Evolutionary conservation across 2,113 vertebrate genomes (phyloP).

Genomic region (Hypocryptadius cinnamomeus): DNA sequence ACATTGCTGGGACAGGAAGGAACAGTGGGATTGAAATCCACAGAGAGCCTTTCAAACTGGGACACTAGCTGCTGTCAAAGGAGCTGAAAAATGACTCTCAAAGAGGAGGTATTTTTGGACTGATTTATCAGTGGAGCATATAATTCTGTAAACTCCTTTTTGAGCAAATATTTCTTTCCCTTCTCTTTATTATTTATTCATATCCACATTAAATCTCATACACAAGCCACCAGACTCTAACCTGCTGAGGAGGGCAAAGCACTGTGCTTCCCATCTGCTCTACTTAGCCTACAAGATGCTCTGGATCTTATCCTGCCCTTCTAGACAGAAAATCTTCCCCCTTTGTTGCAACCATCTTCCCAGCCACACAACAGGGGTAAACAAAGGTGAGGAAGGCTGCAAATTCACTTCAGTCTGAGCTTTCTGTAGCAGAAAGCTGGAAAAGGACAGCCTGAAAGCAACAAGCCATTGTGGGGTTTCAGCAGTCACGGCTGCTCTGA

Average conservation of each 20-base stretch:
- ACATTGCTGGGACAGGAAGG: not conserved
- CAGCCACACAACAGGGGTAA: not conserved
- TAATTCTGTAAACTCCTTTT: slow-evolving; percentile 19
- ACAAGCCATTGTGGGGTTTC: rapidly evolving
- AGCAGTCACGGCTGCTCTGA: not conserved
- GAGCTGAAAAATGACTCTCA: not conserved
- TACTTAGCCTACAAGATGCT: slow-evolving; percentile 11
- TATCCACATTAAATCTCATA: slow-evolving; percentile 37
- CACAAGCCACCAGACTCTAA: slow-evolving; percentile 32
- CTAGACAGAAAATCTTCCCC: not conserved
- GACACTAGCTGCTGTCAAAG: not conserved
- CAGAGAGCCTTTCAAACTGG: not conserved
- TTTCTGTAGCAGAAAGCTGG: not conserved
- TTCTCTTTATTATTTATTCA: slow-evolving; percentile 61
- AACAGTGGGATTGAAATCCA: not conserved
- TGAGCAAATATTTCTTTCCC: slow-evolving; percentile 32
- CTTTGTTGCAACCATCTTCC: not conserved
- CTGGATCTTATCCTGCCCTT: not conserved
- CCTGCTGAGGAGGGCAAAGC: slow-evolving; percentile 37
- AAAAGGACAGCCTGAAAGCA: not conserved
- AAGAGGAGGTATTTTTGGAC: slow-evolving; percentile 44
- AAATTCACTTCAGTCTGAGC: not conserved
- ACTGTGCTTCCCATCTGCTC: slow-evolving; percentile 47
- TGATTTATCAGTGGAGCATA: slow-evolving; percentile 14
- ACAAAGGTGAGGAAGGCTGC: not conserved